phyloP scores from a whole-genome alignment of 37 sponge, comb jelly and placozoan species.

The Theonella swinhoei region DNA sequence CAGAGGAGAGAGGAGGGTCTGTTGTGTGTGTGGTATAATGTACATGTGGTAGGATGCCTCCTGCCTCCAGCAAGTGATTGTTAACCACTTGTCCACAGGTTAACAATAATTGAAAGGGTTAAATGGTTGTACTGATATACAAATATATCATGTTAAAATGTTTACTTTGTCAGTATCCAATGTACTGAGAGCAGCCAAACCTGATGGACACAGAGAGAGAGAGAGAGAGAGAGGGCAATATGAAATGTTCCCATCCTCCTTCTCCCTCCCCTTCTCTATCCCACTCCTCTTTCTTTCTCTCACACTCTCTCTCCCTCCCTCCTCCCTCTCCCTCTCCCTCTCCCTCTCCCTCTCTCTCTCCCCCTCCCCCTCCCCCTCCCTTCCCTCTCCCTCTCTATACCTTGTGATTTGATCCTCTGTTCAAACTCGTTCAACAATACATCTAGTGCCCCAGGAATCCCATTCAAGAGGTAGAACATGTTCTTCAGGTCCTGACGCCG shows the following conservation, averaged over 20 bases:
- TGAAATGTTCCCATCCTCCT: too few relatives aligned
- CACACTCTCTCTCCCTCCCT: too few relatives aligned
- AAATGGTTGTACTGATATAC: too few relatives aligned
- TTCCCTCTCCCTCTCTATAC: constrained; percentile 2
- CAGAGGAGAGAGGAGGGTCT: not conserved
- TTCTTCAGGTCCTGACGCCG: constrained; percentile 46
- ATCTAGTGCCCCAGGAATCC: constrained; percentile 52
- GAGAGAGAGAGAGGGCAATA: constrained; percentile 29
- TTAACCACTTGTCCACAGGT: too few relatives aligned
- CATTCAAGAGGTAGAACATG: constrained; percentile 56
- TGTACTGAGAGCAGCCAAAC: not conserved
- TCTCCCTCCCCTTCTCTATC: too few relatives aligned
- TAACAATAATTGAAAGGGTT: too few relatives aligned
- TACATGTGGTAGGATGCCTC: not conserved
- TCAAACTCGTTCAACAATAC: constrained; percentile 50
- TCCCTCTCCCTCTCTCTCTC: too few relatives aligned
- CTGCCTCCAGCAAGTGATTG: too few relatives aligned
- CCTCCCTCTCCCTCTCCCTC: too few relatives aligned
- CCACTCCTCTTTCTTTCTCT: too few relatives aligned
- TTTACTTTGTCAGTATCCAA: constrained; percentile 9
- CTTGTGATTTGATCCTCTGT: constrained; percentile 39
- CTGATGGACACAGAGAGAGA: constrained; percentile 3
- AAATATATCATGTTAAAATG: too few relatives aligned
- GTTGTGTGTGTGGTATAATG: not conserved
- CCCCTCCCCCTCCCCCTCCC: not conserved